Percentiles rank a stretch among this genome's conserved stretches.
Evolutionary conservation across 1,140 invertebrate genomes (phyloP).

Genomic region (Drosophila miranda): DNA sequence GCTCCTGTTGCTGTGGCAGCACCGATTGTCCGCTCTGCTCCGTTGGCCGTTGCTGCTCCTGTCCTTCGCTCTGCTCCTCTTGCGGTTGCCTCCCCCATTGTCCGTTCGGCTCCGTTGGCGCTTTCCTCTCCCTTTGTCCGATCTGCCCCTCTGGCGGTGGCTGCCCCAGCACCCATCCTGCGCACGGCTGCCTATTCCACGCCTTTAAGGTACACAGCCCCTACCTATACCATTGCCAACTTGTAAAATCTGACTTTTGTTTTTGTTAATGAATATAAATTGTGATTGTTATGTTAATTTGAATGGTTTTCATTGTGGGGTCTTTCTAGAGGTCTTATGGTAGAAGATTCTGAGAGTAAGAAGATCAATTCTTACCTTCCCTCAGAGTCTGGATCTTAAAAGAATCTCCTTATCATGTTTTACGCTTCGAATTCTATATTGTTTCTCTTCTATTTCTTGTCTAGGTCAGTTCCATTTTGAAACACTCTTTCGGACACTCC

Average conservation of each 20-base stretch:
- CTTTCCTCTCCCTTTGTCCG: conserved; percentile 52
- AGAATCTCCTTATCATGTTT: too few species aligned
- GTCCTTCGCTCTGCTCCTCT: conserved; percentile 71
- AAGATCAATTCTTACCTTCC: too few species aligned
- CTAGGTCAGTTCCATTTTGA: conserved; percentile 28
- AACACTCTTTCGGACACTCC: neutral
- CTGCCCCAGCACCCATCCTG: conserved; percentile 25
- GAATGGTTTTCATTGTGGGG: too few species aligned
- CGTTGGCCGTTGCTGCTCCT: conserved; percentile 57
- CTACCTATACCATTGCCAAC: conserved; percentile 58
- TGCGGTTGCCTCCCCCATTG: conserved; percentile 37
- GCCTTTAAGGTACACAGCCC: conserved; percentile 58
- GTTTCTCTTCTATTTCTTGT: neutral
- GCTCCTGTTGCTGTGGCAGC: conserved; percentile 66
- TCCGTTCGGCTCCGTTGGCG: conserved; percentile 50
- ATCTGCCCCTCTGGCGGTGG: conserved; percentile 65
- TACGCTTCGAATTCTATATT: too few species aligned
- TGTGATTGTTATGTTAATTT: conserved; percentile 59
- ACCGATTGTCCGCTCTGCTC: conserved; percentile 48
- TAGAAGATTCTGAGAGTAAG: too few species aligned
- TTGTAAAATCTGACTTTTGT: conserved; percentile 43
- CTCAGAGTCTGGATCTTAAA: too few species aligned
- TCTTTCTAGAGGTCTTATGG: too few species aligned
- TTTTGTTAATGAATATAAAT: conserved; percentile 51
- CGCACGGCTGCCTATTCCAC: conserved; percentile 51